Evolutionary conservation across 1,140 invertebrate genomes (phyloP).

Genomic region (Drosophila trapezifrons): DNA sequence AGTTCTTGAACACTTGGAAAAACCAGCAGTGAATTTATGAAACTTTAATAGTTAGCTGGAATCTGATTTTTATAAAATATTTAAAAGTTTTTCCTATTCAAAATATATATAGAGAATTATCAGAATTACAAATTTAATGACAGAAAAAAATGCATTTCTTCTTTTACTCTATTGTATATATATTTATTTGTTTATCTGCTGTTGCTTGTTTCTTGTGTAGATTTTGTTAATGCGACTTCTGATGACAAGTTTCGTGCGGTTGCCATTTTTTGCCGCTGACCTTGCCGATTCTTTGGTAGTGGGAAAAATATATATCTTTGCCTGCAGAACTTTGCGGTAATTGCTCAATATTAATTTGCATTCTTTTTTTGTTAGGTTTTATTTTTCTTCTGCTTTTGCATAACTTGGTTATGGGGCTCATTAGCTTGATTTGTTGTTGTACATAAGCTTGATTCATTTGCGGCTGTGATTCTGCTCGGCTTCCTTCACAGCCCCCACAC

Average conservation of each 20-base stretch:
- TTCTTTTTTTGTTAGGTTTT: constrained; percentile 7
- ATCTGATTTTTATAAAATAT: not conserved
- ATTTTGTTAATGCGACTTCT: constrained; percentile 14
- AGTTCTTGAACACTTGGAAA: constrained; percentile 35
- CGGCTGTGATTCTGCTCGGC: constrained; percentile 18
- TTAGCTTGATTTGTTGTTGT: constrained; percentile 65
- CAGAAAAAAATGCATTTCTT: too few species aligned
- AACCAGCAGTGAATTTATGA: not conserved
- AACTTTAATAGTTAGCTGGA: not conserved
- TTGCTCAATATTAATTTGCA: constrained; percentile 59
- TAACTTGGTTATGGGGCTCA: constrained; percentile 27
- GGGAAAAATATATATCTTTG: constrained; percentile 54
- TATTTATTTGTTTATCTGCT: constrained; percentile 2
- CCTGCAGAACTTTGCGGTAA: constrained; percentile 59
- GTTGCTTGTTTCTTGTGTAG: constrained; percentile 24
- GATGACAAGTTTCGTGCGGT: constrained; percentile 59
- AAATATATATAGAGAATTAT: too few species aligned
- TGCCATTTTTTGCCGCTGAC: constrained; percentile 52
- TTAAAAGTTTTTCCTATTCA: not conserved
- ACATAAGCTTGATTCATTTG: constrained; percentile 35
- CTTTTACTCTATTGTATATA: not conserved
- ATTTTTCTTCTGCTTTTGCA: constrained; percentile 27
- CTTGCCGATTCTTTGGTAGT: constrained; percentile 68
- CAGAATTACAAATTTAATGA: too few species aligned
- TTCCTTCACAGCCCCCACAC: constrained; percentile 49